Conservation (phyloP, 1,140 invertebrate genomes). For the Drepana arcuata region DNA sequence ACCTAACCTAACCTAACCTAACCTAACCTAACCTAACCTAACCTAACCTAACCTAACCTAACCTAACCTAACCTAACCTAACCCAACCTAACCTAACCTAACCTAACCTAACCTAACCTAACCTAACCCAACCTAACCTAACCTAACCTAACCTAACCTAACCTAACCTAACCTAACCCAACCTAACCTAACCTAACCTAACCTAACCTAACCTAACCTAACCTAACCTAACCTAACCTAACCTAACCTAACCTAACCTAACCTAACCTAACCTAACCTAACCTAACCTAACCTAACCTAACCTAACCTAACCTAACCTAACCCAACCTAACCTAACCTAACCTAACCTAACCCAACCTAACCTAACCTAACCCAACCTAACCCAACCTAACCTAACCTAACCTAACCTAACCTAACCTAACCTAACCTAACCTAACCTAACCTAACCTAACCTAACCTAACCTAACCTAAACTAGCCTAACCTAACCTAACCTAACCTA, state of each 20-base stretch:
- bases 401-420: constrained; percentile 4
- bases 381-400: constrained; percentile 9
- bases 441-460: constrained; percentile 6
- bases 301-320: constrained; percentile 8
- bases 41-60: background rate
- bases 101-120: constrained; percentile 20
- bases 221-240: constrained; percentile 10
- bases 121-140: constrained; percentile 13
- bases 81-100: constrained; percentile 19
- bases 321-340: constrained; percentile 11
- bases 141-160: too few relatives aligned
- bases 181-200: constrained; percentile 42
- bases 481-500: constrained; percentile 6
- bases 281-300: constrained; percentile 8
- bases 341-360: constrained; percentile 11
- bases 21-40: constrained; percentile 2
- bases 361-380: constrained; percentile 10
- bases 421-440: constrained; percentile 2
- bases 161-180: constrained; percentile 29
- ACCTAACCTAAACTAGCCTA: too few relatives aligned
- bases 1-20: constrained; percentile 2
- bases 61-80: constrained; percentile 7
- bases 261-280: constrained; percentile 14
- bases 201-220: constrained; percentile 27
- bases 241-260: constrained; percentile 15